These are phyloP conservation scores for Acrossocheilus wenchowensis DNA, from an alignment of 2,797 vertebrate species.

Conservation along the genomic window DNA sequence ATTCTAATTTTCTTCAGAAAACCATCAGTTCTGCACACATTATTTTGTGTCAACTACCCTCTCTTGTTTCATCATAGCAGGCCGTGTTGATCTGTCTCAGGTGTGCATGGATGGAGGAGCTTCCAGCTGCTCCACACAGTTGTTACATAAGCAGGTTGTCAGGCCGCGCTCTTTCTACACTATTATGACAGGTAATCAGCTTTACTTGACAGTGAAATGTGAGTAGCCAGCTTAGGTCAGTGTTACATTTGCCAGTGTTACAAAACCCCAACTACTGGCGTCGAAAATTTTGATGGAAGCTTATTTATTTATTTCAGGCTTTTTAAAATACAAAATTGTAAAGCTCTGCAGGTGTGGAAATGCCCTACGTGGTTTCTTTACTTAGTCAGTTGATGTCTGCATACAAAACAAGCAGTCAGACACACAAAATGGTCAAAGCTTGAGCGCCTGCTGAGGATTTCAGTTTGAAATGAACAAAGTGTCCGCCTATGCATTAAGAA, in stretches of 20 bases:
- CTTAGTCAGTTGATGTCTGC: neutral
- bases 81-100: neutral
- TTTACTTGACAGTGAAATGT: neutral
- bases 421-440: neutral
- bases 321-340: slow-evolving; percentile 7
- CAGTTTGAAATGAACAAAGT: neutral
- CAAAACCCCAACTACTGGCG: neutral
- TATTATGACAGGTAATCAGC: slow-evolving; percentile 17
- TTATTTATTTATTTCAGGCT: neutral
- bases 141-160: slow-evolving; percentile 13
- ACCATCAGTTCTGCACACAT: neutral
- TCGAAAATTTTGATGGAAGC: slow-evolving; percentile 8
- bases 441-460: slow-evolving; percentile 2
- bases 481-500: slow-evolving; percentile 1
- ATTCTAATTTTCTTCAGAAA: neutral
- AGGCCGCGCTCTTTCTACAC: neutral
- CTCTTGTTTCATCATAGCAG: neutral
- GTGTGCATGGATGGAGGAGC: neutral
- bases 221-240: slow-evolving; percentile 4
- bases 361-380: neutral
- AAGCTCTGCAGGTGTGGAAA: slow-evolving; percentile 21
- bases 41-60: neutral
- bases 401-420: neutral
- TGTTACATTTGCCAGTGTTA: neutral
- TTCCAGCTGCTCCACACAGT: neutral